Percentiles rank a stretch among this genome's conserved stretches.
Evolutionary conservation across 2,113 vertebrate species (phyloP).

Genomic region (Cyprinodon variegatus): DNA sequence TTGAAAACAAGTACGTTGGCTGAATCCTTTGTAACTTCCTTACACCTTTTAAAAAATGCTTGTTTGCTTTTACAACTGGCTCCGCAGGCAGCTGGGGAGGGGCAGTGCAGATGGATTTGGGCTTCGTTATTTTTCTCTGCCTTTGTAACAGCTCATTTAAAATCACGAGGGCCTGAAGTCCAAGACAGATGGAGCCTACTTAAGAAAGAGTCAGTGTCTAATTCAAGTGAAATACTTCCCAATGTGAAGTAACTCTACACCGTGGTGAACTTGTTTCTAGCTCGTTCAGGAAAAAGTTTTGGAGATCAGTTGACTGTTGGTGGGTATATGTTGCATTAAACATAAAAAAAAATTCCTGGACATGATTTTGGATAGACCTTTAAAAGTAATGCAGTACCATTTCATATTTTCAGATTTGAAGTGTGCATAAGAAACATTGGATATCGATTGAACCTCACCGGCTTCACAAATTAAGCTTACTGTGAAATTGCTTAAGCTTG

Average conservation of each 20-base stretch:
- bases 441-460: conserved; percentile 35
- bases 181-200: conserved; percentile 64
- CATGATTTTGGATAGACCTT: background rate
- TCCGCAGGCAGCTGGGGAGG: conserved; percentile 58
- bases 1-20: conserved; percentile 41
- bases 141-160: conserved; percentile 76
- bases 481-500: conserved; percentile 77
- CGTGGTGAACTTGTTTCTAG: conserved; percentile 41
- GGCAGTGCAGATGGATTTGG: conserved; percentile 55
- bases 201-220: conserved; percentile 59
- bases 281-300: conserved; percentile 25
- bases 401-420: background rate
- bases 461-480: conserved; percentile 53
- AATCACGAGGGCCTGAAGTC: conserved; percentile 65
- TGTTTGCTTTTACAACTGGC: conserved; percentile 75
- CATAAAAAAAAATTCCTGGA: background rate
- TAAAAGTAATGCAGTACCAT: background rate
- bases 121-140: conserved; percentile 62
- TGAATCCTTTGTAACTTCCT: conserved; percentile 42
- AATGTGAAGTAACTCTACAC: conserved; percentile 53
- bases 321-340: conserved; percentile 1
- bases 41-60: conserved; percentile 64
- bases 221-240: conserved; percentile 60
- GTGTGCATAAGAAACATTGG: conserved; percentile 37
- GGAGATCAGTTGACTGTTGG: background rate